phyloP scores from a whole-genome alignment of 2,113 vertebrate species.

The Clarias batrachus region DNA sequence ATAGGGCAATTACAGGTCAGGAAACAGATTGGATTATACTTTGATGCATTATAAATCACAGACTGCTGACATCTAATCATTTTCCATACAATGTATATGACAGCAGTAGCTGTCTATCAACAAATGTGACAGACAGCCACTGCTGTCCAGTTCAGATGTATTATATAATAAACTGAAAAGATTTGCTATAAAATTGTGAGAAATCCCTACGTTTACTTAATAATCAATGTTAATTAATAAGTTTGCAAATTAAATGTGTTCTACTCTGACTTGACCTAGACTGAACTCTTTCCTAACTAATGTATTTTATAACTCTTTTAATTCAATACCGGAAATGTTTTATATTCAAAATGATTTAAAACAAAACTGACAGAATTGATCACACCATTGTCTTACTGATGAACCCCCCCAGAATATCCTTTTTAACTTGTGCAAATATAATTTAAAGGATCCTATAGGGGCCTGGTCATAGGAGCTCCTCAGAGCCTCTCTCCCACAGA shows the following conservation, averaged over 20 bases:
- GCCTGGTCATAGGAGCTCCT: constrained; percentile 42
- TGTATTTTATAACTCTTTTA: background rate
- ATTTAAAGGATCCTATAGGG: background rate
- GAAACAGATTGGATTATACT: background rate
- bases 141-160: background rate
- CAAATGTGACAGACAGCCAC: constrained; percentile 9
- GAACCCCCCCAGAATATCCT: background rate
- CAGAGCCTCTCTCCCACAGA: constrained; percentile 31
- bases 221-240: background rate
- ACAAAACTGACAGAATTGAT: background rate
- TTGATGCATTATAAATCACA: constrained; percentile 1
- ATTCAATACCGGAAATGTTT: background rate
- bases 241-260: background rate
- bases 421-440: background rate
- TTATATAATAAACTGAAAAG: background rate
- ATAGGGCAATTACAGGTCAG: constrained; percentile 10
- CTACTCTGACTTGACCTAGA: background rate
- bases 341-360: background rate
- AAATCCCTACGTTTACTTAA: background rate
- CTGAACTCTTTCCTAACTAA: background rate
- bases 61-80: background rate
- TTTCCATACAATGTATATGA: background rate
- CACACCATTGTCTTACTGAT: background rate
- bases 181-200: background rate
- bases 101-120: constrained; percentile 13